A percentile compares a stretch with the other conserved stretches of the same genome.
Conservation (phyloP, 2,888 invertebrate genomes). For the Dromius quadrimaculatus region DNA sequence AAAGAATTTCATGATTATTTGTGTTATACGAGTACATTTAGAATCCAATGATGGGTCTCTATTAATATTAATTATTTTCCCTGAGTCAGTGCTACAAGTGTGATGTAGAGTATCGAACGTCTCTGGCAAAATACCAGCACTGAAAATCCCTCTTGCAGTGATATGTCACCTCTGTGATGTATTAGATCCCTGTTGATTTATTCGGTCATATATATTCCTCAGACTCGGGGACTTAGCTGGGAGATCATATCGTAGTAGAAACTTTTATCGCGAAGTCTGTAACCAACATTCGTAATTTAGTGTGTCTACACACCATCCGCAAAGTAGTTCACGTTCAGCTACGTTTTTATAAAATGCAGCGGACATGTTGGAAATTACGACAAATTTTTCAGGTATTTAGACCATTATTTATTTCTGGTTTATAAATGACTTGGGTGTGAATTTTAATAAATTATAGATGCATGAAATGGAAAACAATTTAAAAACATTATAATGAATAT, state of each 20-base stretch:
- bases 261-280: constrained; percentile 41
- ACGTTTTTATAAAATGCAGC: too few relatives aligned
- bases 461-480: constrained; percentile 24
- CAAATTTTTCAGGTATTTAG: too few relatives aligned
- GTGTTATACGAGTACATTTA: too few relatives aligned
- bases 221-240: constrained; percentile 29
- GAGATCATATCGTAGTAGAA: constrained; percentile 47
- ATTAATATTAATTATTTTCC: too few relatives aligned
- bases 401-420: too few relatives aligned
- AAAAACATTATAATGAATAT: constrained; percentile 36
- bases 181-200: constrained; percentile 50
- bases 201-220: constrained; percentile 47
- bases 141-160: constrained; percentile 42
- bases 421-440: too few relatives aligned
- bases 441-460: not conserved
- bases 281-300: constrained; percentile 42
- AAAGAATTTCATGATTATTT: too few relatives aligned
- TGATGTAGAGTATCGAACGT: not conserved
- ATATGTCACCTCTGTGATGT: constrained; percentile 49
- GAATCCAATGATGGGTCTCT: too few relatives aligned
- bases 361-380: not conserved
- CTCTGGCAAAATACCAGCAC: not conserved
- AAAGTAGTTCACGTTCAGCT: constrained; percentile 13
- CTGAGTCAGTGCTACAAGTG: not conserved
- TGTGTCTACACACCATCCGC: constrained; percentile 1